These are phyloP conservation scores for Bovichtus variegatus DNA, from an alignment of 2,797 vertebrate genomes.

Conservation along the genomic window DNA sequence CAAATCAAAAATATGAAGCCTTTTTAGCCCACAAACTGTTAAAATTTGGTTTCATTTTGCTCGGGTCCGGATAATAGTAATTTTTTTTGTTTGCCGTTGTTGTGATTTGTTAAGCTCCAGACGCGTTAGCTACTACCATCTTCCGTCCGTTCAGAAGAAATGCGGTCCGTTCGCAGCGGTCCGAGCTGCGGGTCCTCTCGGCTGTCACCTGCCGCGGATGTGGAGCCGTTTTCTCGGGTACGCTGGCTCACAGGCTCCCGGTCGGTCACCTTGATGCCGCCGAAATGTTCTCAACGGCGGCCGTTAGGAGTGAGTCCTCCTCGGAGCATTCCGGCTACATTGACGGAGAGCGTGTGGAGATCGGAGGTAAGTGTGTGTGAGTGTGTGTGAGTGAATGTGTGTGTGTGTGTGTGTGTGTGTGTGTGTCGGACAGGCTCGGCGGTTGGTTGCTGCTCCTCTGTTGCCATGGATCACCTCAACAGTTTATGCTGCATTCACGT, in stretches of 20 bases:
- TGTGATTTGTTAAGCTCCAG: constrained; percentile 24
- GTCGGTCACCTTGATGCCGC: constrained; percentile 77
- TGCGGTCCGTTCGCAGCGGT: constrained; percentile 28
- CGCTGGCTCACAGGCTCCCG: constrained; percentile 29
- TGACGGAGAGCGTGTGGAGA: constrained; percentile 27
- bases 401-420: constrained; percentile 18
- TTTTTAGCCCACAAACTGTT: constrained; percentile 30
- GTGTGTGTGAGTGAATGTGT: background rate
- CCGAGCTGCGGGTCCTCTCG: constrained; percentile 45
- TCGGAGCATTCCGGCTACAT: constrained; percentile 48
- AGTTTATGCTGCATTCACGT: constrained; percentile 78
- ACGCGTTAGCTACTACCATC: constrained; percentile 47
- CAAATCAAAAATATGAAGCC: constrained; percentile 32
- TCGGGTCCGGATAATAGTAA: background rate
- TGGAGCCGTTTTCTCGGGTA: constrained; percentile 34
- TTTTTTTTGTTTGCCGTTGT: too few relatives aligned
- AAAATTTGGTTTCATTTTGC: constrained; percentile 49
- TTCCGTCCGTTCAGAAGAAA: constrained; percentile 17
- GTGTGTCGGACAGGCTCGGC: constrained; percentile 44
- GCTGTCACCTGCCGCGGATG: constrained; percentile 68
- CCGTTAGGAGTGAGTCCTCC: constrained; percentile 39
- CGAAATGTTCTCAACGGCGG: constrained; percentile 37
- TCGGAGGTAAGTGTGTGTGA: constrained; percentile 10
- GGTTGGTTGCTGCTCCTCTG: constrained; percentile 80
- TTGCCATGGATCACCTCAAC: constrained; percentile 90